These are phyloP conservation scores for Troilus luridus DNA, from an alignment of 2,888 invertebrate genomes.

Conservation along the genomic window DNA sequence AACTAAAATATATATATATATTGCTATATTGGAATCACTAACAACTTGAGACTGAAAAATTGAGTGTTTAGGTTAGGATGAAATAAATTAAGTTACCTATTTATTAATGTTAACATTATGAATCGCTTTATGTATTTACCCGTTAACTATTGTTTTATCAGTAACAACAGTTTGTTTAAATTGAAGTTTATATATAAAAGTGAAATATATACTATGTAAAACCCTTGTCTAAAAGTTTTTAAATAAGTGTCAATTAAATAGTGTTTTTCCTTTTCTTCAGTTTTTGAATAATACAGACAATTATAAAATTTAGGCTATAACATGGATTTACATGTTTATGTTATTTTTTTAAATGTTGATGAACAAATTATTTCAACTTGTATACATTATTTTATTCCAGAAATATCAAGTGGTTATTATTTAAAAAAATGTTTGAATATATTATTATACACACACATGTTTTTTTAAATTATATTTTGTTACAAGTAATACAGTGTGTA, in stretches of 20 bases:
- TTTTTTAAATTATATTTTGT: neutral
- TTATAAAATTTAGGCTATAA: neutral
- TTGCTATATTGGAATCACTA: neutral
- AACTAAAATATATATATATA: neutral
- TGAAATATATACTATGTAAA: neutral
- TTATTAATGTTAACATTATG: neutral
- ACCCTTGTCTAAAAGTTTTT: neutral
- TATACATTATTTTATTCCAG: neutral
- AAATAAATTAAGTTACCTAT: conserved; percentile 10
- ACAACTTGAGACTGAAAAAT: neutral
- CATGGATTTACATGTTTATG: neutral
- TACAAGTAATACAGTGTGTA: too few species aligned
- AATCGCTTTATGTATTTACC: neutral
- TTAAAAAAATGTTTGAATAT: neutral
- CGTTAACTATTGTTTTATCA: neutral
- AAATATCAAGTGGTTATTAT: neutral
- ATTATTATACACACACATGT: neutral
- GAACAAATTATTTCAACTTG: neutral
- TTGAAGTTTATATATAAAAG: neutral
- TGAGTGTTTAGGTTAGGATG: neutral
- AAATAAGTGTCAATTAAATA: neutral
- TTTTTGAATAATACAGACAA: neutral
- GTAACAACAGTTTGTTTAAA: neutral
- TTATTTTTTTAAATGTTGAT: neutral
- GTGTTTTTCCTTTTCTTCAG: neutral